Evolutionary conservation across 2,113 vertebrate species (phyloP).

Genomic region (Hystrix brachyura): DNA sequence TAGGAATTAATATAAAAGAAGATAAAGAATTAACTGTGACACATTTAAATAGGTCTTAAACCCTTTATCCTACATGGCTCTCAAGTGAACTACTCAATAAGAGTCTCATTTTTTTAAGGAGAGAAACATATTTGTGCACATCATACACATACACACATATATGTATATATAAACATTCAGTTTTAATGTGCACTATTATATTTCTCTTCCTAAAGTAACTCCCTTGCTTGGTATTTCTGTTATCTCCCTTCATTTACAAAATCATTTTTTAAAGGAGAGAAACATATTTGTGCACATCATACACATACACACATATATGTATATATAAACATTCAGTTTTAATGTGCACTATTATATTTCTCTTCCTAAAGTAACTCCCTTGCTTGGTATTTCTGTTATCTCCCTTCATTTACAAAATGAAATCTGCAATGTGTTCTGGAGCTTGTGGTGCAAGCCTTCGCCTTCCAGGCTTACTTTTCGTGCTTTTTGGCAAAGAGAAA

Average conservation of each 20-base stretch:
- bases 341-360: neutral
- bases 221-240: neutral
- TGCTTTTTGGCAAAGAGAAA: neutral
- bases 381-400: neutral
- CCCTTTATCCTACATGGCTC: conserved; percentile 1
- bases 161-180: neutral
- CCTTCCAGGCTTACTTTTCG: neutral
- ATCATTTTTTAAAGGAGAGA: neutral
- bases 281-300: neutral
- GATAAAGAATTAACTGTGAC: conserved; percentile 37
- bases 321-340: neutral
- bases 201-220: conserved; percentile 40
- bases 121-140: neutral
- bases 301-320: no score
- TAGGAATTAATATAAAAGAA: conserved; percentile 51
- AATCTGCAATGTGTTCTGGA: neutral
- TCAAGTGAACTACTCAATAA: neutral
- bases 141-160: no score
- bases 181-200: neutral
- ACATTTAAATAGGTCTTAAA: conserved; percentile 55
- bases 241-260: no score
- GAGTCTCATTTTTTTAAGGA: neutral
- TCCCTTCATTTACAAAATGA: neutral
- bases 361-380: conserved; percentile 39
- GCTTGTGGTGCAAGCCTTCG: no score